These are phyloP conservation scores for Nymphicus hollandicus DNA, from an alignment of 2,113 vertebrate genomes.

Conservation along the genomic window DNA sequence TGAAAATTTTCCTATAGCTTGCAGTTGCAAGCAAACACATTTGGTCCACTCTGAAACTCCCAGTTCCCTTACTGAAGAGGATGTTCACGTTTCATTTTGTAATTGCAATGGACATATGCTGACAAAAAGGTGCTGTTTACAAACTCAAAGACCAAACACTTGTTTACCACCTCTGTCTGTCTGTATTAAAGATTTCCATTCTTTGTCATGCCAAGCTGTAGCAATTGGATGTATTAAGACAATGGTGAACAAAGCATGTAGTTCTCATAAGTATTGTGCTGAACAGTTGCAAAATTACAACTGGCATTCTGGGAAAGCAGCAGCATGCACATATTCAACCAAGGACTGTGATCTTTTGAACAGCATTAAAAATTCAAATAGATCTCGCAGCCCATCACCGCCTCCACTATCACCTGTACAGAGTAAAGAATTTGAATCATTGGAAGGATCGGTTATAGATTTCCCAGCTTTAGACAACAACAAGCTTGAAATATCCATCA, in stretches of 20 bases:
- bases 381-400: conserved; percentile 84
- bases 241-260: conserved; percentile 71
- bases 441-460: conserved; percentile 64
- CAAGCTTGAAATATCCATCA: conserved; percentile 66
- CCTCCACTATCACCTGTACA: conserved; percentile 87
- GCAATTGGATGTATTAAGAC: conserved; percentile 74
- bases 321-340: conserved; percentile 40
- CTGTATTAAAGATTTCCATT: conserved; percentile 80
- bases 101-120: conserved; percentile 73
- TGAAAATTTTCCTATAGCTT: conserved; percentile 65
- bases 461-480: conserved; percentile 67
- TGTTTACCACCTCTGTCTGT: conserved; percentile 72
- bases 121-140: conserved; percentile 77
- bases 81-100: conserved; percentile 67
- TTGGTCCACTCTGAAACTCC: conserved; percentile 66
- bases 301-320: conserved; percentile 44
- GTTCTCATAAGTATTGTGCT: conserved; percentile 69
- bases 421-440: conserved; percentile 74
- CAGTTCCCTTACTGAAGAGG: conserved; percentile 69
- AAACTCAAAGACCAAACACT: conserved; percentile 72
- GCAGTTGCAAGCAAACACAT: conserved; percentile 67
- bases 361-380: conserved; percentile 52
- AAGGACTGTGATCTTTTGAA: conserved; percentile 56
- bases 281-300: conserved; percentile 61
- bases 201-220: conserved; percentile 80